Evolutionary conservation across 2,797 vertebrate species (phyloP), one percentile per base, ranked within the genome.

Genomic region (Cryptoprocta ferox): DNA sequence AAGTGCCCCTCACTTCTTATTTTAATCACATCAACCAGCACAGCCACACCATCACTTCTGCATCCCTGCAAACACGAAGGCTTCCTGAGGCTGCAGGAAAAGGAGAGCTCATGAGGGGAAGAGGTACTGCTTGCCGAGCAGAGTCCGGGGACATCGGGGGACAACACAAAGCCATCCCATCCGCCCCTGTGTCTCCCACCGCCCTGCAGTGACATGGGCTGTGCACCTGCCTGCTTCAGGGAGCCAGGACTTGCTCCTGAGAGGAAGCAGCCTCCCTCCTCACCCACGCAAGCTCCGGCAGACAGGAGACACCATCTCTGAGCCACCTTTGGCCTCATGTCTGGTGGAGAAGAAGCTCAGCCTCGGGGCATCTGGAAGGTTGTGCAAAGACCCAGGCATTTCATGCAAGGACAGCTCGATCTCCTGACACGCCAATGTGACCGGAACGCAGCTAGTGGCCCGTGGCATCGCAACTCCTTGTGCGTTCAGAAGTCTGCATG

Each of bases 81-180:
- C 56, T 66, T 89, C 94, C 95, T 81, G 86, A 86, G 70, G 85
- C 35, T 24, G 61, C 95, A 95, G 82, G 86, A 89, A 91, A 97
- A 98, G 92, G 91, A 96, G 92, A 97, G 92, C 80, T 97, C 61
- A 85, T 97, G 95, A 92, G 93, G 91, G 94, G 97, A 97, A 95
- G 66, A 97, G 97, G 95, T 94, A 48, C 92, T 61, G 1, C 26
- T 14, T 37, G 83, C 94, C 93, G 96, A 98, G 95, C 88, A 97
- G 95, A 96, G 83, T 95, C 97, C 89, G 90, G 96, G 91, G 96
- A 70, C 2, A 2, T 93, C 94, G 91, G 96, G 85, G 97, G 92
- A 96, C 94, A 86, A 98, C 95, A 97, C 86, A 73, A 91, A 98
- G 95, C 89, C 86, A 95, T 39, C 79, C 73, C 92, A 95, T 86